Conservation (phyloP, 2,888 invertebrate species). For the Cheilosia pagana region DNA sequence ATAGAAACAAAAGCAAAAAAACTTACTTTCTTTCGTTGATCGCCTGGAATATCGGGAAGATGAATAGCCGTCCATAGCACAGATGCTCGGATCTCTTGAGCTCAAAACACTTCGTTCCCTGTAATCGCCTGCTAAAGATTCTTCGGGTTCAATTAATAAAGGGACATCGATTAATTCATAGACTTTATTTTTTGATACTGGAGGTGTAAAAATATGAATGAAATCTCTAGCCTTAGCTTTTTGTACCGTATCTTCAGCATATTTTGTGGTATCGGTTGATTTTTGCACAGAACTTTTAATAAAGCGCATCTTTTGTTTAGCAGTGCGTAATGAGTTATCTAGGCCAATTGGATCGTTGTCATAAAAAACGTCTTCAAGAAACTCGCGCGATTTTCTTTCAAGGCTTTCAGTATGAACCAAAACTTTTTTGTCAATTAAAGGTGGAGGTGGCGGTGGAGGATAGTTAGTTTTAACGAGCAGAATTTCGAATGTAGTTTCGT, state of each 20-base stretch:
- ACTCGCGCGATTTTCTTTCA: constrained; percentile 82
- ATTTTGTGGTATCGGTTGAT: constrained; percentile 82
- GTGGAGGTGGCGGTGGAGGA: constrained; percentile 81
- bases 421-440: constrained; percentile 81
- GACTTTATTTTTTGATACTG: constrained; percentile 80
- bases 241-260: constrained; percentile 83
- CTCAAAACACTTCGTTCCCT: constrained; percentile 80
- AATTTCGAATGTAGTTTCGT: constrained; percentile 83
- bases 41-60: constrained; percentile 85
- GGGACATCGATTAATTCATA: constrained; percentile 83
- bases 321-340: constrained; percentile 82
- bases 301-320: constrained; percentile 82
- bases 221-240: constrained; percentile 83
- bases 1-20: constrained; percentile 9
- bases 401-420: constrained; percentile 82
- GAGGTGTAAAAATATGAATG: constrained; percentile 82
- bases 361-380: constrained; percentile 80
- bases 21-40: constrained; percentile 83
- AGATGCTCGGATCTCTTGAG: constrained; percentile 80
- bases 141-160: constrained; percentile 75
- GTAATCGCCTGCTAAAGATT: constrained; percentile 80
- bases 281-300: constrained; percentile 83
- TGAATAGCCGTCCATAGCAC: constrained; percentile 81
- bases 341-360: constrained; percentile 78
- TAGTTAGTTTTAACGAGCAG: constrained; percentile 81